Evolutionary conservation across 2,797 vertebrate genomes (phyloP).

Genomic region (Chrysolophus pictus): DNA sequence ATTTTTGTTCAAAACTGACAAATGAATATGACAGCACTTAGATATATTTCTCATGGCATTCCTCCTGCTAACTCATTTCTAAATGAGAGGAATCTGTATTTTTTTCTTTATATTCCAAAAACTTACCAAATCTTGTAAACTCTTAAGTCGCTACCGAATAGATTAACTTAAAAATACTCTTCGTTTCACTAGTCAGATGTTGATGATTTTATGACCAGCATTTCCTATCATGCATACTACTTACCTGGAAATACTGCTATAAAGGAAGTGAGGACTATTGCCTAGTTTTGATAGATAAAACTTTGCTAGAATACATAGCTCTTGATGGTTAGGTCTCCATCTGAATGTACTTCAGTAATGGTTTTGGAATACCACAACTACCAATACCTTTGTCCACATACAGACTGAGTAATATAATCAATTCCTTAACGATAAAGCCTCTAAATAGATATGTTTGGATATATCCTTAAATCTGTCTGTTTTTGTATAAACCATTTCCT

Average conservation of each 20-base stretch:
- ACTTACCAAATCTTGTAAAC: background rate
- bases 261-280: conserved; percentile 3
- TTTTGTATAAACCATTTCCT: conserved; percentile 54
- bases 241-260: conserved; percentile 4
- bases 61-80: background rate
- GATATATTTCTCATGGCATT: background rate
- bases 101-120: fast-evolving
- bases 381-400: background rate
- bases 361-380: background rate
- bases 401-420: background rate
- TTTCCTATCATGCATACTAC: background rate
- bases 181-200: background rate
- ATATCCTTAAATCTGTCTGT: conserved; percentile 56
- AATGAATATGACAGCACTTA: background rate
- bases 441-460: conserved; percentile 57
- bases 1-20: background rate
- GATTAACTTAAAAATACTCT: background rate
- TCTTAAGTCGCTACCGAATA: background rate
- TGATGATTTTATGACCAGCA: background rate
- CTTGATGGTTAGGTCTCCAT: background rate
- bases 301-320: background rate
- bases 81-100: background rate
- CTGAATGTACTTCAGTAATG: background rate
- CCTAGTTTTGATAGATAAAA: background rate
- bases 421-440: conserved; percentile 23